Evolutionary conservation across 2,888 invertebrate species (phyloP).

Genomic region (Drosophila nr. perissopoda): DNA sequence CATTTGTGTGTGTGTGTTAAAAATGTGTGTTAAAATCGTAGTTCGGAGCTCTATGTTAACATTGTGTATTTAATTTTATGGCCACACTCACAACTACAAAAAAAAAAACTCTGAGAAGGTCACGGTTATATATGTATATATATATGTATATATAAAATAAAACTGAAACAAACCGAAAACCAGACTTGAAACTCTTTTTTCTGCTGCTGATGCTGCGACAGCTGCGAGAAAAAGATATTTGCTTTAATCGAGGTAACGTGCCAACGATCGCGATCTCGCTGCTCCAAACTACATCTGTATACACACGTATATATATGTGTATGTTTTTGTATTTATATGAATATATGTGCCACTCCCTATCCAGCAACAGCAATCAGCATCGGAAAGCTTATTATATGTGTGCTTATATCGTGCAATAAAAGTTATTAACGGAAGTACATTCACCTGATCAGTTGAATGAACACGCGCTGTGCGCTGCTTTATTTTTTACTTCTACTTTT

Average conservation of each 20-base stretch:
- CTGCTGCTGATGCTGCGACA: constrained; percentile 25
- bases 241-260: constrained; percentile 77
- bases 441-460: constrained; percentile 80
- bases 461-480: constrained; percentile 56
- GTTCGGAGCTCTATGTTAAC: constrained; percentile 38
- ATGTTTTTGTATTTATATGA: background rate
- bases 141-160: constrained; percentile 58
- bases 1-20: background rate
- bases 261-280: constrained; percentile 62
- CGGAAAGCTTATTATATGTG: constrained; percentile 12
- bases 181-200: constrained; percentile 54
- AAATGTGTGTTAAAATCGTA: constrained; percentile 27
- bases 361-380: constrained; percentile 27
- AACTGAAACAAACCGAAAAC: constrained; percentile 59
- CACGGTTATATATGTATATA: constrained; percentile 66
- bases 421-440: constrained; percentile 77
- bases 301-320: background rate
- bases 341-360: constrained; percentile 50
- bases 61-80: constrained; percentile 56
- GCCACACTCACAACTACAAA: constrained; percentile 49
- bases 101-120: constrained; percentile 64
- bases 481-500: constrained; percentile 62
- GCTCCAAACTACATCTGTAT: constrained; percentile 8
- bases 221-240: constrained; percentile 53
- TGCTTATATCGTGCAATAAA: constrained; percentile 33